These are phyloP conservation scores for Pelusios castaneus DNA, from an alignment of 2,113 vertebrate genomes.

Conservation along the genomic window DNA sequence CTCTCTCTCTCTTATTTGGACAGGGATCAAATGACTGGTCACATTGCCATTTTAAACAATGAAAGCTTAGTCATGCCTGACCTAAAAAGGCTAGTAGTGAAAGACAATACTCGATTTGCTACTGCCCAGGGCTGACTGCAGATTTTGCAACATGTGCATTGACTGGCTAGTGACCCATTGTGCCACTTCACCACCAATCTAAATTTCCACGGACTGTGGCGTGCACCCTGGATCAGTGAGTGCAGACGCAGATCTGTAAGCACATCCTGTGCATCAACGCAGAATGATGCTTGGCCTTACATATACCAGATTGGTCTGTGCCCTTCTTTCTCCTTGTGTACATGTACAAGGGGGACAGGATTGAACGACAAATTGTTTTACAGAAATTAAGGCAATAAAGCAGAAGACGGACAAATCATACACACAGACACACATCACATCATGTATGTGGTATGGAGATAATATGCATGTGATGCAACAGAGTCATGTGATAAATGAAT, in stretches of 20 bases:
- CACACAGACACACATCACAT: neutral
- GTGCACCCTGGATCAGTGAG: neutral
- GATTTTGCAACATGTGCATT: neutral
- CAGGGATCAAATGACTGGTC: neutral
- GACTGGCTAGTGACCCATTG: neutral
- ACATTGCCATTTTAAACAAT: neutral
- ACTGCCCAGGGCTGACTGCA: neutral
- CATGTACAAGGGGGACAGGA: neutral
- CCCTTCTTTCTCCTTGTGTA: neutral
- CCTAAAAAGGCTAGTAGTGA: neutral
- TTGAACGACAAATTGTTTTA: neutral
- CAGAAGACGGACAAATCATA: rapidly evolving
- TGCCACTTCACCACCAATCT: neutral
- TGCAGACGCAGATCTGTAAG: neutral
- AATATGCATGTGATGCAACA: neutral
- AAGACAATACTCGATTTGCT: rapidly evolving
- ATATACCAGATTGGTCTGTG: neutral
- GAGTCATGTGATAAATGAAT: rapidly evolving
- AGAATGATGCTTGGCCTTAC: neutral
- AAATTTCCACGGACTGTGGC: neutral
- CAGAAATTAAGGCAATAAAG: neutral
- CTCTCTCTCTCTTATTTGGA: neutral
- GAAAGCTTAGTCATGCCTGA: neutral
- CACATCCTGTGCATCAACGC: neutral
- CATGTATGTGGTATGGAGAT: neutral